These are phyloP conservation scores for Anthopleura sola DNA, from an alignment of 64 coral and sea anemone species.

Conservation along the genomic window DNA sequence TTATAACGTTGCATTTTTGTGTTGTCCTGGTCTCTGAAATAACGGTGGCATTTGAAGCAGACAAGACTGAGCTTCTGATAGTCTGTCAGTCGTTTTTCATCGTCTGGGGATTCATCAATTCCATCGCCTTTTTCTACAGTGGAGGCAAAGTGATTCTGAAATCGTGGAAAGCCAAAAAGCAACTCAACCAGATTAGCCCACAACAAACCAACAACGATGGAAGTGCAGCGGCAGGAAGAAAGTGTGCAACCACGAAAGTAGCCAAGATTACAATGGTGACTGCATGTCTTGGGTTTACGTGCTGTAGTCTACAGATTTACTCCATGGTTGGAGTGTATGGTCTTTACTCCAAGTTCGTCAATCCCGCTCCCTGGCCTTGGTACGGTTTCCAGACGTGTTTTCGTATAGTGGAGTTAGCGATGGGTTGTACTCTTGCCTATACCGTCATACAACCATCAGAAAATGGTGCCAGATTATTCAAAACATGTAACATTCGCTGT, in stretches of 20 bases:
- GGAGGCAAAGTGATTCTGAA: conserved; percentile 25
- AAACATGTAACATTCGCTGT: too few species aligned
- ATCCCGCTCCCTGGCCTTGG: conserved; percentile 1
- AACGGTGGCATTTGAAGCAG: conserved; percentile 43
- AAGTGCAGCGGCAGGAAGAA: not conserved
- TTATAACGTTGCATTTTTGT: conserved; percentile 57
- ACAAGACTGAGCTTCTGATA: conserved; percentile 43
- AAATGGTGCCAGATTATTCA: too few species aligned
- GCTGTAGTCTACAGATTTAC: not conserved
- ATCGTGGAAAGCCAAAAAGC: not conserved
- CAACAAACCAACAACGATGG: not conserved
- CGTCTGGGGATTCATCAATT: conserved; percentile 46
- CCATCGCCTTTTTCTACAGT: conserved; percentile 59
- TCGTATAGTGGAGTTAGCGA: not conserved
- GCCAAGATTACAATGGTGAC: not conserved
- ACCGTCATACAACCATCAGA: not conserved
- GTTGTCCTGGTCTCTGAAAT: conserved; percentile 56
- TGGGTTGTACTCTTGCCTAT: not conserved
- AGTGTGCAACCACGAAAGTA: not conserved
- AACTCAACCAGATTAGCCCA: not conserved
- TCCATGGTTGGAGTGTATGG: conserved; percentile 9
- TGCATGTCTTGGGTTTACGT: not conserved
- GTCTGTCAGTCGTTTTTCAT: conserved; percentile 83
- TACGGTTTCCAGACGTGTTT: not conserved
- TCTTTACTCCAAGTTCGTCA: not conserved